phyloP scores from a whole-genome alignment of 2,113 vertebrate genomes.

The Nothobranchius furzeri region DNA sequence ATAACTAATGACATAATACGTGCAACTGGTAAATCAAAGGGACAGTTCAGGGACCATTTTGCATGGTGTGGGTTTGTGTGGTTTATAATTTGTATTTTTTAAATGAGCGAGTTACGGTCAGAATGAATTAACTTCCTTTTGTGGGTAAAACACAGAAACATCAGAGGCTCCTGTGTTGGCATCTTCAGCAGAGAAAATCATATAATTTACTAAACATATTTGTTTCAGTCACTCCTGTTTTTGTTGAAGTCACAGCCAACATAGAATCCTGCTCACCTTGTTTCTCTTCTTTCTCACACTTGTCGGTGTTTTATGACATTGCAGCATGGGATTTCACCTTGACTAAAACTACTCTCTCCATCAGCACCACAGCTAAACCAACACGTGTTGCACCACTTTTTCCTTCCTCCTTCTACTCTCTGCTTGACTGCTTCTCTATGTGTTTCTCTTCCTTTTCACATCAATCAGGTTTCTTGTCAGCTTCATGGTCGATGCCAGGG shows the following conservation, averaged over 20 bases:
- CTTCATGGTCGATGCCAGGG: conserved; percentile 98
- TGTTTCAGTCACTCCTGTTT: background rate
- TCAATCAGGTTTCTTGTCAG: conserved; percentile 93
- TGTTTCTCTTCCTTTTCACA: background rate
- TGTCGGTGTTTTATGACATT: conserved; percentile 59
- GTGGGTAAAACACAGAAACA: conserved; percentile 3
- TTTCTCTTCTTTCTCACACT: conserved; percentile 36
- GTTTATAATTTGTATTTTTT: background rate
- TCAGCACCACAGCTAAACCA: conserved; percentile 26
- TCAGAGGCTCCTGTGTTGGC: conserved; percentile 55
- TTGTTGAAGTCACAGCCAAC: conserved; percentile 33
- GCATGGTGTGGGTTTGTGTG: conserved; percentile 55
- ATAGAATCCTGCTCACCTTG: conserved; percentile 53
- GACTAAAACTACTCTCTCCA: conserved; percentile 48
- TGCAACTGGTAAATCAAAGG: conserved; percentile 31
- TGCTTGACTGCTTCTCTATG: background rate
- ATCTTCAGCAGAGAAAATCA: background rate
- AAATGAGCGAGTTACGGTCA: conserved; percentile 14
- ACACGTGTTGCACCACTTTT: conserved; percentile 14
- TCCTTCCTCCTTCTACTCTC: conserved; percentile 11
- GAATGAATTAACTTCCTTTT: conserved; percentile 10
- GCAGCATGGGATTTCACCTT: conserved; percentile 68
- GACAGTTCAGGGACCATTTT: conserved; percentile 23
- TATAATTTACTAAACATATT: background rate
- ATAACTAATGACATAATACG: background rate